Conservation (phyloP, 2,113 vertebrate species). For the Gnathonemus longibarbis region DNA sequence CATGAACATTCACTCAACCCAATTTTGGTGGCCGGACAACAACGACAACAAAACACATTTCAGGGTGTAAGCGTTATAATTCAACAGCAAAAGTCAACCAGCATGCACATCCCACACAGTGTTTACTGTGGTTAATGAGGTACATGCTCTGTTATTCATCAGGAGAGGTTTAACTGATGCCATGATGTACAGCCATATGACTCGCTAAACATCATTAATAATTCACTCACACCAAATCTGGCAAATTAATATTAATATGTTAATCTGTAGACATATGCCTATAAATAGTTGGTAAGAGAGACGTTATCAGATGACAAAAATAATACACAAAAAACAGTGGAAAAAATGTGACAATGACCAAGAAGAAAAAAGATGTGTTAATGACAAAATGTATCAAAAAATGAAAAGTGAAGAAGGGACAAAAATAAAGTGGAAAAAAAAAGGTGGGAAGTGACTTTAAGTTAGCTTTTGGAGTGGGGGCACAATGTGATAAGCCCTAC, state of each 20-base stretch:
- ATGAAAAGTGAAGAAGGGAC: conserved; percentile 26
- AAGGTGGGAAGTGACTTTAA: conserved; percentile 12
- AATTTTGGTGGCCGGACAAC: conserved; percentile 73
- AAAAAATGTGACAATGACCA: conserved; percentile 34
- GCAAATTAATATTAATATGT: background rate
- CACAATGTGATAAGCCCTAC: background rate
- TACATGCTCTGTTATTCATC: background rate
- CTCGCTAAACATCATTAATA: background rate
- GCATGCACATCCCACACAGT: background rate
- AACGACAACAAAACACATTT: background rate
- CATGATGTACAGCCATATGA: background rate
- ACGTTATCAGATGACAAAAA: conserved; percentile 13
- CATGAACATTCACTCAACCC: conserved; percentile 58
- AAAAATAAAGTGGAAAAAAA: conserved; percentile 39
- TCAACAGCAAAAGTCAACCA: background rate
- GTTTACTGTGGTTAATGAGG: background rate
- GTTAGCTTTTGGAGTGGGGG: background rate
- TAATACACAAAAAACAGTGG: conserved; percentile 37
- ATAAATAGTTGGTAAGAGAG: background rate
- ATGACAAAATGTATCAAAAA: conserved; percentile 20
- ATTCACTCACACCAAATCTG: background rate
- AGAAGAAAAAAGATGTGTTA: conserved; percentile 22
- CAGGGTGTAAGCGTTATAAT: background rate
- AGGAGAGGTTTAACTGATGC: background rate
- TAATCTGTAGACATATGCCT: background rate